These are phyloP conservation scores for Fregata magnificens DNA, from an alignment of 2,113 vertebrate species.

Conservation along the genomic window DNA sequence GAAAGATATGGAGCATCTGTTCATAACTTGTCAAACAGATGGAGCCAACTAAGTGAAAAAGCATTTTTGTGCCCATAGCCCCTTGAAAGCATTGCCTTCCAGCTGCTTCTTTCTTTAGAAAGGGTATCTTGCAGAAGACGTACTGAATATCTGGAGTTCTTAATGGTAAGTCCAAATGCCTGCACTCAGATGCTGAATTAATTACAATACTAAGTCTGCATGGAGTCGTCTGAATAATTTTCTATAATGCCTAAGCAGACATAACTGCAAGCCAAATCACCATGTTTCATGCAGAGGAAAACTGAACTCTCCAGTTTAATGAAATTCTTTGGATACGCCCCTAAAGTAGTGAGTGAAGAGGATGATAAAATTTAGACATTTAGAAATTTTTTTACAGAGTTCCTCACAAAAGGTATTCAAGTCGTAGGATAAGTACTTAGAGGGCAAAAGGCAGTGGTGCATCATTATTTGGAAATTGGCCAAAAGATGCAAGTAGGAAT, in stretches of 20 bases:
- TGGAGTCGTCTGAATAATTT: background rate
- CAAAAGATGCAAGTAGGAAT: background rate
- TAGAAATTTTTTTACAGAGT: background rate
- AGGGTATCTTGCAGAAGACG: background rate
- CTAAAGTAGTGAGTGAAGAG: background rate
- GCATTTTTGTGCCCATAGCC: conserved; percentile 2
- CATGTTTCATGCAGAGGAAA: background rate
- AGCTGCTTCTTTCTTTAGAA: conserved; percentile 37
- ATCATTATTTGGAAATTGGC: background rate
- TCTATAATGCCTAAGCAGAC: background rate
- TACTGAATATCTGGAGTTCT: background rate
- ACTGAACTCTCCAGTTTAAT: background rate
- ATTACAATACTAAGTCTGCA: background rate
- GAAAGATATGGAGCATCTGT: conserved; percentile 49
- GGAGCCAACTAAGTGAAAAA: conserved; percentile 49
- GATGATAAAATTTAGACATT: background rate
- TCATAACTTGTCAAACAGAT: conserved; percentile 51
- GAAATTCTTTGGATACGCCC: background rate
- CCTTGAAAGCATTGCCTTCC: conserved; percentile 21
- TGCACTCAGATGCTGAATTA: background rate
- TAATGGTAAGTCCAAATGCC: background rate
- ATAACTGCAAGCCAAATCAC: background rate
- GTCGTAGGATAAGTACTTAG: background rate
- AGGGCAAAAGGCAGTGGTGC: background rate
- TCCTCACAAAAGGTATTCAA: background rate